Evolutionary conservation across 2,888 invertebrate species (phyloP), one percentile per base, ranked within the genome.

Genomic region (Erannis defoliaria): DNA sequence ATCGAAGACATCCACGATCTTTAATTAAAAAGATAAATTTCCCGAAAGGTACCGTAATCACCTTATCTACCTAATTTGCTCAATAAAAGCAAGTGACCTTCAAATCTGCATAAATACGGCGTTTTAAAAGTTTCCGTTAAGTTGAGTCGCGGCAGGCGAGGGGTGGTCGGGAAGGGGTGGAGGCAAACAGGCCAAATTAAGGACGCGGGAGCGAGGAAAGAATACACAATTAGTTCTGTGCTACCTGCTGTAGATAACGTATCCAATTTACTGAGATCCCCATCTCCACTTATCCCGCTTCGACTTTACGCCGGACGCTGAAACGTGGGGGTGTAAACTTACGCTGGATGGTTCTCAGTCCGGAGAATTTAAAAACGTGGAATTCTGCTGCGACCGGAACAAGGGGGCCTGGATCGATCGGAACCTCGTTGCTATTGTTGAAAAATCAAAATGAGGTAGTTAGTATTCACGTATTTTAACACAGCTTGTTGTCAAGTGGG

Each of bases 141-240:
- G 89, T 90, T 90, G 88, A 87, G 85, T 85, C 77, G 80, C 77
- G 75, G 35, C 76, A 51, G 55, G 68, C 68, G 67, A 69, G 72
- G 75, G 77, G 81, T 80, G 79, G 74, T 54, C 33, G 46, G 64
- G 65, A 71, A 71, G 70, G 80, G 82, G 82, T 72, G 81, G 83
- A 79, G 79, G 79, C 71, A 77, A 81, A 80, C 83, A 82, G 86
- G 87, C 86, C 85, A 90, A 90, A 92, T 92, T 92, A 92, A 90
- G 91, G 89, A 89, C 86, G 86, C 82, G 81, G 81, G 84, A 86
- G 88, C 92, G 90, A 90, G 91, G 89, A 92, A 93, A 92, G 93
- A 93, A 93, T 93, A 93, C 93, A 90, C 89, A 93, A 93, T 93
- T 93, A 93, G 93, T 86, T 89, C 80, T 82, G 82, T 81, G 82